Conservation (phyloP, 2,888 invertebrate genomes). For the Chelonus formosanus region DNA sequence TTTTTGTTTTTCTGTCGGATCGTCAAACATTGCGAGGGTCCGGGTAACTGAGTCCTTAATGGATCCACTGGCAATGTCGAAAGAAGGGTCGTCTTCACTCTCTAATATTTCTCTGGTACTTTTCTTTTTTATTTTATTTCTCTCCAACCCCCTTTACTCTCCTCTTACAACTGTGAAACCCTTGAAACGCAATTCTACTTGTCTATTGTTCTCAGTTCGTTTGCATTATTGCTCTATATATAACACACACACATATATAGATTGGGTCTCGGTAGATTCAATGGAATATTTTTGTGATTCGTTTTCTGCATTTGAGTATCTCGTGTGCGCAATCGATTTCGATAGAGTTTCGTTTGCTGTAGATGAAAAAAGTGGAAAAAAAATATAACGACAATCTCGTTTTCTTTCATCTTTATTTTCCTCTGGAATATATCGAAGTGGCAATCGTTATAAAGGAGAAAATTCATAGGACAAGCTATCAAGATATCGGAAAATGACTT, state of each 20-base stretch:
- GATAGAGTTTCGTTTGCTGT: slow-evolving; percentile 3
- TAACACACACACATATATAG: neutral
- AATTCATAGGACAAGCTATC: slow-evolving; percentile 14
- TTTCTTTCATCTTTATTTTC: no score
- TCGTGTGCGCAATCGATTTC: slow-evolving; percentile 9
- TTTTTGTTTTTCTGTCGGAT: slow-evolving; percentile 39
- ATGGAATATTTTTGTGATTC: slow-evolving; percentile 7
- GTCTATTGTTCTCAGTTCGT: slow-evolving; percentile 33
- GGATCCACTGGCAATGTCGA: slow-evolving; percentile 51
- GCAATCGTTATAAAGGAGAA: slow-evolving; percentile 17
- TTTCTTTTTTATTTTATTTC: slow-evolving; percentile 22
- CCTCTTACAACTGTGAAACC: slow-evolving; percentile 13
- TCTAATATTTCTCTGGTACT: slow-evolving; percentile 19
- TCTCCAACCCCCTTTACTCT: neutral
- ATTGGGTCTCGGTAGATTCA: slow-evolving; percentile 8
- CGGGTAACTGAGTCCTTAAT: slow-evolving; percentile 45
- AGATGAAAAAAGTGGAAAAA: neutral
- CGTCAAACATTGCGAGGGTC: slow-evolving; percentile 46
- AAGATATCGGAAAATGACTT: slow-evolving; percentile 26
- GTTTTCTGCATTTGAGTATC: slow-evolving; percentile 4
- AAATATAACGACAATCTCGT: no score
- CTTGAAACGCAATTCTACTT: slow-evolving; percentile 21
- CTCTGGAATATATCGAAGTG: neutral
- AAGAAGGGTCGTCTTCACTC: slow-evolving; percentile 21
- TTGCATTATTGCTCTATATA: slow-evolving; percentile 31